phyloP scores from a whole-genome alignment of 1,140 invertebrate genomes.

The Chrysopa pallens region DNA sequence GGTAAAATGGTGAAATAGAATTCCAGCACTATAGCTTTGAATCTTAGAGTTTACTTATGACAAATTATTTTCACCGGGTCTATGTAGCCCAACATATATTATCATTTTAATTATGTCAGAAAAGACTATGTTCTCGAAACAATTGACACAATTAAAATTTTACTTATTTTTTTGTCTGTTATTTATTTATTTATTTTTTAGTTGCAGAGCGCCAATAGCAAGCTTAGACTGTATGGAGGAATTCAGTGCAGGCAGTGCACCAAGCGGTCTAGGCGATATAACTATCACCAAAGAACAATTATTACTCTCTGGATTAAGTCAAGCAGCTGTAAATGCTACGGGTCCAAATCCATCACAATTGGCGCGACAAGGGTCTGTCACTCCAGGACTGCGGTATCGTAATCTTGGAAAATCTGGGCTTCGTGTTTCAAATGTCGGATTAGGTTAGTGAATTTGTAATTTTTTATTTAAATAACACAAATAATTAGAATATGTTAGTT shows the following conservation, averaged over 20 bases:
- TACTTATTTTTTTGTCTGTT: too few relatives aligned
- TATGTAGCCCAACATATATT: too few relatives aligned
- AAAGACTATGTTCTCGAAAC: too few relatives aligned
- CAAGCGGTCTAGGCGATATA: conserved; percentile 16
- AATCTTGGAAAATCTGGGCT: conserved; percentile 87
- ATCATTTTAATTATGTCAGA: too few relatives aligned
- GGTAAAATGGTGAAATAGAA: too few relatives aligned
- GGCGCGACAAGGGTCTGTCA: conserved; percentile 34
- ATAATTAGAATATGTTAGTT: too few relatives aligned
- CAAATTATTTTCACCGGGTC: too few relatives aligned
- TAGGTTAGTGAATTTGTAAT: conserved; percentile 37
- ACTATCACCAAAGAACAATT: conserved; percentile 20
- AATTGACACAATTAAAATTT: too few relatives aligned
- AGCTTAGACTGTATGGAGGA: conserved; percentile 87
- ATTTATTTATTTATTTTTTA: conserved; percentile 19
- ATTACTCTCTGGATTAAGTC: conserved; percentile 21
- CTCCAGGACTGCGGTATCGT: conserved; percentile 66
- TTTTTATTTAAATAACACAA: too few relatives aligned
- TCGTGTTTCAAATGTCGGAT: conserved; percentile 76
- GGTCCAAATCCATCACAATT: conserved; percentile 21
- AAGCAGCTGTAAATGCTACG: conserved; percentile 12
- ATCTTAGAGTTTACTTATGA: too few relatives aligned
- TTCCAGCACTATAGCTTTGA: too few relatives aligned
- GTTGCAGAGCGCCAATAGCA: conserved; percentile 77
- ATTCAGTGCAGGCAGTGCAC: conserved; percentile 44